These are phyloP conservation scores for Notiomystis cincta DNA, from an alignment of 2,113 vertebrate species.

Conservation along the genomic window DNA sequence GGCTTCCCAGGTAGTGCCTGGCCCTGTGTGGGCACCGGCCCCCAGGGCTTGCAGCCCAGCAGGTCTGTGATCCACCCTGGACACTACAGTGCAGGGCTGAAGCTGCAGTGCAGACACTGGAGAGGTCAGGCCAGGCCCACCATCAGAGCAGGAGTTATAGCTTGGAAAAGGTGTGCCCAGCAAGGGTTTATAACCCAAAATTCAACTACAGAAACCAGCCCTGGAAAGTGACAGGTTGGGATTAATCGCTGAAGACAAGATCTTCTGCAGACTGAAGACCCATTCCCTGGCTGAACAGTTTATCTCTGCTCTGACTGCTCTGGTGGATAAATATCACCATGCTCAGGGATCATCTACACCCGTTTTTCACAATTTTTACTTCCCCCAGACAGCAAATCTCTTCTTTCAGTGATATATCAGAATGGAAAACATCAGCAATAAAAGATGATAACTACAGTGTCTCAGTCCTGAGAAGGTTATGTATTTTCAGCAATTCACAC, in stretches of 20 bases:
- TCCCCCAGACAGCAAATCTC: not conserved
- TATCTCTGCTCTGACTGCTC: not conserved
- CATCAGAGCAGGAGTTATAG: not conserved
- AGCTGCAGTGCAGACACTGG: not conserved
- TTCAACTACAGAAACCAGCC: not conserved
- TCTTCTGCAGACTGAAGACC: not conserved
- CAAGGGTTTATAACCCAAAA: not conserved
- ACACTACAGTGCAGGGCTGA: accelerated
- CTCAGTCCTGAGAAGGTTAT: not conserved
- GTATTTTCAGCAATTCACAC: not conserved
- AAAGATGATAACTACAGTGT: not conserved
- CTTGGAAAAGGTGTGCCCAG: not conserved
- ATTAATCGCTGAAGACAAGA: not conserved
- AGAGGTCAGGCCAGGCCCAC: not conserved
- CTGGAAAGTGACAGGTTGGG: not conserved
- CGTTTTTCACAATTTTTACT: not conserved
- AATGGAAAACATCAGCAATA: conserved; percentile 11
- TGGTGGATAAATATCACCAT: not conserved
- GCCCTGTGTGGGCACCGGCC: not conserved
- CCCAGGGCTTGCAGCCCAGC: not conserved
- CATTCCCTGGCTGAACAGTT: accelerated
- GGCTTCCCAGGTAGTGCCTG: not conserved
- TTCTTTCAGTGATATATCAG: not conserved
- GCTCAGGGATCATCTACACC: not conserved
- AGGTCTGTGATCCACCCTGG: not conserved